Percentiles rank a stretch among this genome's conserved stretches.
These are phyloP conservation scores for Drosophila stalkeri DNA, from an alignment of 2,888 invertebrate genomes.

Conservation along the genomic window DNA sequence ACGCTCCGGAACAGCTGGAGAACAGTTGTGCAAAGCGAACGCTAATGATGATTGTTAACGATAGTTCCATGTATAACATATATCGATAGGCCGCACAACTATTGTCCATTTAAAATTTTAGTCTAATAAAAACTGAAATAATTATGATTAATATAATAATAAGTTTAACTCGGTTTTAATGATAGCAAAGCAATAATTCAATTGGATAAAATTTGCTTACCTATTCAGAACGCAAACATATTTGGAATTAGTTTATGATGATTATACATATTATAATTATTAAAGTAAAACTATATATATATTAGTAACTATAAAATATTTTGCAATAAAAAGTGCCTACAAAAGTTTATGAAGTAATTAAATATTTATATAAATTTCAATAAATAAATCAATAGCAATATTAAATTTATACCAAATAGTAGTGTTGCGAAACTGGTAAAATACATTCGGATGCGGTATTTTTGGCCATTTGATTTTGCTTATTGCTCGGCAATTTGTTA, in stretches of 20 bases:
- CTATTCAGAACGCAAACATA: not conserved
- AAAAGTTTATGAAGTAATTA: too few relatives aligned
- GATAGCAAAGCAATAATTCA: not conserved
- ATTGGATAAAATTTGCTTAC: too few relatives aligned
- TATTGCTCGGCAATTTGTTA: conserved; percentile 14
- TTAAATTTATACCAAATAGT: conserved; percentile 1
- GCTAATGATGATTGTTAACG: not conserved
- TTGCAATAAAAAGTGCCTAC: too few relatives aligned
- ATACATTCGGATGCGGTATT: not conserved
- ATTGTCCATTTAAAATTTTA: not conserved
- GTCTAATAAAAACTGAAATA: not conserved
- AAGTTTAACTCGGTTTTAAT: too few relatives aligned
- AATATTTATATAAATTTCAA: not conserved
- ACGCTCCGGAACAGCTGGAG: not conserved
- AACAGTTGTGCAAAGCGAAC: conserved; percentile 26
- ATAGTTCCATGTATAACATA: rapidly evolving
- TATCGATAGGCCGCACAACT: conserved; percentile 11
- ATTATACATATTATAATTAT: not conserved
- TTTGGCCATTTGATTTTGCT: not conserved
- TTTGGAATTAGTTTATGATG: not conserved
- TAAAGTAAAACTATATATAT: not conserved
- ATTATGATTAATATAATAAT: not conserved
- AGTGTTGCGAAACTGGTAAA: conserved; percentile 15
- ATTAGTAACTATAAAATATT: too few relatives aligned
- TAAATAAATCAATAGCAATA: not conserved